Percentiles rank a stretch among this genome's conserved stretches.
These are phyloP conservation scores for Agonopterix heracliana DNA, from an alignment of 2,888 invertebrate genomes.

Conservation along the genomic window DNA sequence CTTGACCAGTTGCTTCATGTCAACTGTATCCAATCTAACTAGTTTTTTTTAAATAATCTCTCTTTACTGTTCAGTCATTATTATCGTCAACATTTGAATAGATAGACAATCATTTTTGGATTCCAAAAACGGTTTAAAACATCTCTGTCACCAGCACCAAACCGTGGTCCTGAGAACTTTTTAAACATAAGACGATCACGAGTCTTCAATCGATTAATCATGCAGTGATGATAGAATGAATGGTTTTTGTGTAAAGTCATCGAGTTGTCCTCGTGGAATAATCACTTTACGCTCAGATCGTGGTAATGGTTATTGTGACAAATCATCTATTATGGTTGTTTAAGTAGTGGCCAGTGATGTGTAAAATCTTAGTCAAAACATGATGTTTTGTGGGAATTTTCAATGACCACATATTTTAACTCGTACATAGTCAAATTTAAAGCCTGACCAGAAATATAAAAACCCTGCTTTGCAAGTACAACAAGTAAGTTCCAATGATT, in stretches of 20 bases:
- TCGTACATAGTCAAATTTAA: slow-evolving; percentile 10
- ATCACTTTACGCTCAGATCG: slow-evolving; percentile 19
- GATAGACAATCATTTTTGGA: not conserved
- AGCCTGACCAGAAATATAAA: too few species aligned
- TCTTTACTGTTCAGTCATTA: slow-evolving; percentile 16
- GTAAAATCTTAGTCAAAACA: slow-evolving; percentile 28
- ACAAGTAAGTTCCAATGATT: too few species aligned
- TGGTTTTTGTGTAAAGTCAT: slow-evolving; percentile 40
- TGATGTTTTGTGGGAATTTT: slow-evolving; percentile 41
- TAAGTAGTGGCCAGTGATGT: slow-evolving; percentile 29
- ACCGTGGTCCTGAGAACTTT: slow-evolving; percentile 16
- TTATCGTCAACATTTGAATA: not conserved
- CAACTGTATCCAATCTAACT: slow-evolving; percentile 7
- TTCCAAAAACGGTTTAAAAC: not conserved
- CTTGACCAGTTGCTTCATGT: slow-evolving; percentile 7
- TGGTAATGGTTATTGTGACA: slow-evolving; percentile 26
- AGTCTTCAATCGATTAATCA: slow-evolving; percentile 47
- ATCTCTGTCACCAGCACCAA: not conserved
- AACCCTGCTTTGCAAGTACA: too few species aligned
- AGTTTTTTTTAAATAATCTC: slow-evolving; percentile 10
- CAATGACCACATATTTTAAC: not conserved
- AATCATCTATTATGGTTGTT: slow-evolving; percentile 26
- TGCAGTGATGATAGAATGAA: slow-evolving; percentile 26
- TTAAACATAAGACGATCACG: slow-evolving; percentile 19
- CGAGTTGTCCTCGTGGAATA: slow-evolving; percentile 30